These are phyloP conservation scores for Mantis religiosa DNA, from an alignment of 2,888 invertebrate species.

Conservation along the genomic window DNA sequence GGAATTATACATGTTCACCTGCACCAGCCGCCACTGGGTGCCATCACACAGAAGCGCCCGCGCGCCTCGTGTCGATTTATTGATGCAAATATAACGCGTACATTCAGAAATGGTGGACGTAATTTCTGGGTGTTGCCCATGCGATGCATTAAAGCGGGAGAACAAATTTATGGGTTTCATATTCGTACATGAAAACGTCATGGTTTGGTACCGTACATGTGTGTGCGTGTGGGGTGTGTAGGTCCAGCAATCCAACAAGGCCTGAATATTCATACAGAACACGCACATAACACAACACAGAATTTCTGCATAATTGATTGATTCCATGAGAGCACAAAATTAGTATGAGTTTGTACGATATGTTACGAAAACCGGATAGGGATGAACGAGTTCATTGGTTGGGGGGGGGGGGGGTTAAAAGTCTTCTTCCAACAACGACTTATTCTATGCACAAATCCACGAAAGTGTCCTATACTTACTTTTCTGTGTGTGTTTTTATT, in stretches of 20 bases:
- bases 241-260: not conserved
- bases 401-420: not conserved
- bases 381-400: not conserved
- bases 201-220: not conserved
- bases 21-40: not conserved
- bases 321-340: not conserved
- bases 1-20: not conserved
- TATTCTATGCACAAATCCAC: not conserved
- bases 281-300: not conserved
- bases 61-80: not conserved
- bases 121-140: not conserved
- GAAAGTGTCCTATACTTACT: too few relatives aligned
- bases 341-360: not conserved
- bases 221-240: not conserved
- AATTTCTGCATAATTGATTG: not conserved
- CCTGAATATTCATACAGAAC: conserved; percentile 6
- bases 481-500: too few relatives aligned
- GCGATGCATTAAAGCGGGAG: not conserved
- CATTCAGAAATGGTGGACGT: not conserved
- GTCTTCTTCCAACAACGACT: not conserved
- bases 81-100: conserved; percentile 1
- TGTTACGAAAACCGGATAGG: not conserved
- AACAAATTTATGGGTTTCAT: not conserved
- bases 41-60: not conserved
- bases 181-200: not conserved